A percentile compares a stretch with the other conserved stretches of the same genome.
Evolutionary conservation across 2,888 invertebrate genomes (phyloP).

Genomic region (Eupsilia transversa): DNA sequence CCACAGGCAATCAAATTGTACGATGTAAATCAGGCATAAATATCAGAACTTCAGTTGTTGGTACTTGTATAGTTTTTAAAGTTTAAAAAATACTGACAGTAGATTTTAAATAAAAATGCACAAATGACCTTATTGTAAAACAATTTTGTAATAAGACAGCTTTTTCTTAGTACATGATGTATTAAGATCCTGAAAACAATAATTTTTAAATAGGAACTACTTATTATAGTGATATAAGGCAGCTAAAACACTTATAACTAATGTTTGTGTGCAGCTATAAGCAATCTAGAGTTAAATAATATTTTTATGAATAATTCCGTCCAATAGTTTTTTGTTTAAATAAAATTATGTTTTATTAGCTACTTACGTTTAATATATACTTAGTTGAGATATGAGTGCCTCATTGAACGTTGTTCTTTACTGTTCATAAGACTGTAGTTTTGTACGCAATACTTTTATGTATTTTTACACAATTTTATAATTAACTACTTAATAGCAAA

Average conservation of each 20-base stretch:
- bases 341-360: conserved; percentile 35
- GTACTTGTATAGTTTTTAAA: not conserved
- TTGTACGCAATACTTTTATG: conserved; percentile 37
- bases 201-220: not conserved
- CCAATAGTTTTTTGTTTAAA: conserved; percentile 44
- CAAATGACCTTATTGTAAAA: conserved; percentile 20
- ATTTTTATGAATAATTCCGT: conserved; percentile 38
- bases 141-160: conserved; percentile 12
- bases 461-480: conserved; percentile 35
- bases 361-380: conserved; percentile 28
- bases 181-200: conserved; percentile 13
- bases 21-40: not conserved
- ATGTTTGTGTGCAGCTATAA: not conserved
- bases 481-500: conserved; percentile 5
- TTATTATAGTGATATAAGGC: conserved; percentile 1
- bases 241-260: conserved; percentile 9
- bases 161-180: not conserved
- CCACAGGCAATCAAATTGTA: not conserved
- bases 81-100: conserved; percentile 4
- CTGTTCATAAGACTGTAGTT: conserved; percentile 46
- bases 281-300: conserved; percentile 25
- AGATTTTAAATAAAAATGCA: conserved; percentile 20
- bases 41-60: not conserved
- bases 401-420: conserved; percentile 42
- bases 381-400: conserved; percentile 31